Evolutionary conservation across 2,888 invertebrate genomes (phyloP).

Genomic region (Diarsia rubi): DNA sequence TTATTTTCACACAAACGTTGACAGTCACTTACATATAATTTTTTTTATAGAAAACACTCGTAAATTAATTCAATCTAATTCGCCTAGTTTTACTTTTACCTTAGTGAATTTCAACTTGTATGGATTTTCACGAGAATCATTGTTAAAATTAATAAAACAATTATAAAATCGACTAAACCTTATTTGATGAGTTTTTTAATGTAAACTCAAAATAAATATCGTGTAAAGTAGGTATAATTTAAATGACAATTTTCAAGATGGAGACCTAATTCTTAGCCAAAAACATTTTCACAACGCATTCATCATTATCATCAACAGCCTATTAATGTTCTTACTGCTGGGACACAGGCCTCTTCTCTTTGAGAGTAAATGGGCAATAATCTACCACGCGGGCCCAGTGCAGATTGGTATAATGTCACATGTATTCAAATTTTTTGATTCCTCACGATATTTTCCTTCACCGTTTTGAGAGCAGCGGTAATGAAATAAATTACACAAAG

Average conservation of each 20-base stretch:
- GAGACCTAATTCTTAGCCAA: not conserved
- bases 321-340: no score
- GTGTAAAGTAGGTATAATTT: no score
- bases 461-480: no score
- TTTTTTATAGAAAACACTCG: not conserved
- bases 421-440: no score
- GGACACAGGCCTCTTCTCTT: no score
- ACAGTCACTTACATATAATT: not conserved
- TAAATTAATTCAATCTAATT: not conserved
- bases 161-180: not conserved
- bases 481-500: no score
- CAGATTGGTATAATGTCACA: no score
- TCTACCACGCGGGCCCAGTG: no score
- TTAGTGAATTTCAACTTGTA: not conserved
- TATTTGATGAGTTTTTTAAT: not conserved
- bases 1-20: not conserved
- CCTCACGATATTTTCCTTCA: no score
- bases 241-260: not conserved
- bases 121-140: not conserved
- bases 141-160: not conserved
- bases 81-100: not conserved
- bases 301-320: no score
- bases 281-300: constrained; percentile 25
- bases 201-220: not conserved
- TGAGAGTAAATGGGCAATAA: no score